A percentile compares a stretch with the other conserved stretches of the same genome.
Conservation (phyloP, 2,888 invertebrate species). For the Molanna angustata region DNA sequence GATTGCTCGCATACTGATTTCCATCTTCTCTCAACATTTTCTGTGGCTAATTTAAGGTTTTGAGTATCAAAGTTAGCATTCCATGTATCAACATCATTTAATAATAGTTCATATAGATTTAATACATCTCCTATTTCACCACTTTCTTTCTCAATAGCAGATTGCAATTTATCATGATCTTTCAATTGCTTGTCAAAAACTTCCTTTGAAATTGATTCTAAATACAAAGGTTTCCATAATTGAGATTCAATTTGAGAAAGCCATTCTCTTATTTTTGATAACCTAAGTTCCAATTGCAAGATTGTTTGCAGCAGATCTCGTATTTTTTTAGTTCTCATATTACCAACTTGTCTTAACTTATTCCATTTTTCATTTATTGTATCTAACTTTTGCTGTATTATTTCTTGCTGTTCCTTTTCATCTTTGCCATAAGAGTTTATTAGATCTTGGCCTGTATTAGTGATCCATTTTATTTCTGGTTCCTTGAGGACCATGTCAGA, state of each 20-base stretch:
- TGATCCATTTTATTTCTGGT: slow-evolving; percentile 75
- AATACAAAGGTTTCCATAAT: slow-evolving; percentile 63
- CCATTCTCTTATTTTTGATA: slow-evolving; percentile 70
- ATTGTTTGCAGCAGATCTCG: slow-evolving; percentile 70
- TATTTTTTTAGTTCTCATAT: slow-evolving; percentile 67
- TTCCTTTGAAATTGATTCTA: slow-evolving; percentile 64
- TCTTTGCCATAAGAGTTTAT: slow-evolving; percentile 63
- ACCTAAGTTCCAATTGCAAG: slow-evolving; percentile 65
- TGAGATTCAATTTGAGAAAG: slow-evolving; percentile 69
- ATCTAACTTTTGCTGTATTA: slow-evolving; percentile 55
- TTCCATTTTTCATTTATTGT: slow-evolving; percentile 68
- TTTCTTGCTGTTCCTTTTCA: slow-evolving; percentile 60
- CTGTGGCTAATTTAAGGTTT: slow-evolving; percentile 63
- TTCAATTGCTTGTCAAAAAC: slow-evolving; percentile 66
- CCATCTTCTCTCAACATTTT: slow-evolving; percentile 77
- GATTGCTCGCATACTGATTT: slow-evolving; percentile 72
- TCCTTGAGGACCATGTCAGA: slow-evolving; percentile 74
- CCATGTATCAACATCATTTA: slow-evolving; percentile 71
- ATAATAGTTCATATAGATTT: slow-evolving; percentile 73
- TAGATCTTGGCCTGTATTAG: slow-evolving; percentile 64
- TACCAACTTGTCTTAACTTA: slow-evolving; percentile 61
- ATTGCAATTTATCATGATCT: slow-evolving; percentile 72
- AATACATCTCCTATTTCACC: slow-evolving; percentile 74
- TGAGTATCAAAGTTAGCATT: slow-evolving; percentile 70
- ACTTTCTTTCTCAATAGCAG: slow-evolving; percentile 73